Conservation (phyloP, 1,140 invertebrate species). For the Cataglyphis hispanica region DNA sequence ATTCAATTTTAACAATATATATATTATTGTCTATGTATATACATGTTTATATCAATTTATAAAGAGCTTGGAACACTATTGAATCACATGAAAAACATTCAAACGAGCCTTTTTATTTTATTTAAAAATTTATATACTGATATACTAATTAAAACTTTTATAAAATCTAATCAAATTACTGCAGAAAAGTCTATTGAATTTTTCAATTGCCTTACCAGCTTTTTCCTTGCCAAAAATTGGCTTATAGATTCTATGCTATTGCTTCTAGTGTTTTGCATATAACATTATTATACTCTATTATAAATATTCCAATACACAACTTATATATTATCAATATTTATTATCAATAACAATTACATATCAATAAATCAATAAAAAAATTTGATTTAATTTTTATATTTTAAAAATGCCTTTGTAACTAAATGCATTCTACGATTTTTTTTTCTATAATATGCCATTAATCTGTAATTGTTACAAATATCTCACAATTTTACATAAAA, state of each 20-base stretch:
- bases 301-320: background rate
- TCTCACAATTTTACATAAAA: slow-evolving; percentile 3
- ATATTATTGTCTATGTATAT: background rate
- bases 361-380: background rate
- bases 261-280: background rate
- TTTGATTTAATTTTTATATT: background rate
- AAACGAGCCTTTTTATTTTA: background rate
- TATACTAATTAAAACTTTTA: no score
- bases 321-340: background rate
- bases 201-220: background rate
- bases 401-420: background rate
- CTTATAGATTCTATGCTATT: background rate
- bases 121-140: background rate
- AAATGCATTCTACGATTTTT: background rate
- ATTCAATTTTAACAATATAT: slow-evolving; percentile 1
- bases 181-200: background rate
- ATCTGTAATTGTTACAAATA: slow-evolving; percentile 12
- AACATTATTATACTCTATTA: background rate
- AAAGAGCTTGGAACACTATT: background rate
- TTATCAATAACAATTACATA: background rate
- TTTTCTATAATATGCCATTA: background rate
- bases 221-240: background rate
- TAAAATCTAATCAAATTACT: background rate
- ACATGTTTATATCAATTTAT: background rate
- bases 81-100: background rate